These are phyloP conservation scores for Nematopogon swammerdamellus DNA, from an alignment of 2,888 invertebrate species.

Conservation along the genomic window DNA sequence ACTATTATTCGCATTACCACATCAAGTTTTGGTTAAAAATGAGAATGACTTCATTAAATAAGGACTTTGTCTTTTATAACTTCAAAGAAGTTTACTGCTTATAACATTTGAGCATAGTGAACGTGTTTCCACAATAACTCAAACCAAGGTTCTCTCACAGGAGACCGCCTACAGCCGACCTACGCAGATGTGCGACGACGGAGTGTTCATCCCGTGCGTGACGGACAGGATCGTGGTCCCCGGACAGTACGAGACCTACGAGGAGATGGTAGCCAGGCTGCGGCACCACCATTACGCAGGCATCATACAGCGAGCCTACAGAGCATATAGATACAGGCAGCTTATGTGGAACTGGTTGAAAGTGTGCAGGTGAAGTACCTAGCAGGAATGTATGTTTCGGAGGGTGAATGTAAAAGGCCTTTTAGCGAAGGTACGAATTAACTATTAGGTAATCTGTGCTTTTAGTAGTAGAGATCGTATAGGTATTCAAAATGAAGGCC, in stretches of 20 bases:
- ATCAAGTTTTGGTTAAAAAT: background rate
- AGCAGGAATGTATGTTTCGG: no score
- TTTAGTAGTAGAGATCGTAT: no score
- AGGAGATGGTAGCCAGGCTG: slow-evolving; percentile 55
- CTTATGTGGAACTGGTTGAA: slow-evolving; percentile 34
- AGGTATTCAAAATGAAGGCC: no score
- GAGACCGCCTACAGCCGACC: slow-evolving; percentile 54
- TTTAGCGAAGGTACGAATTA: no score
- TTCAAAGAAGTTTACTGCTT: no score
- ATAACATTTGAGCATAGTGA: no score
- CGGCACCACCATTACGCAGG: slow-evolving; percentile 55
- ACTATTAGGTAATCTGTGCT: no score
- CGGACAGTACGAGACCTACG: slow-evolving; percentile 63
- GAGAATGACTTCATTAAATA: background rate
- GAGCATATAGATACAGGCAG: slow-evolving; percentile 51
- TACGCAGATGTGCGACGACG: slow-evolving; percentile 59
- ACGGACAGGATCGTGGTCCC: slow-evolving; percentile 61
- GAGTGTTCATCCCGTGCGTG: slow-evolving; percentile 59
- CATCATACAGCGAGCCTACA: slow-evolving; percentile 65
- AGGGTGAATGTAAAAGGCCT: no score
- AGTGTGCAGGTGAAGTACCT: slow-evolving; percentile 33
- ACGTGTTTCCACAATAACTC: no score
- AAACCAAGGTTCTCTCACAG: no score
- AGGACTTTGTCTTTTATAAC: background rate
- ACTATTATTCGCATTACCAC: background rate